Evolutionary conservation across 2,113 vertebrate genomes (phyloP).

Genomic region (Gopherus flavomarginatus): DNA sequence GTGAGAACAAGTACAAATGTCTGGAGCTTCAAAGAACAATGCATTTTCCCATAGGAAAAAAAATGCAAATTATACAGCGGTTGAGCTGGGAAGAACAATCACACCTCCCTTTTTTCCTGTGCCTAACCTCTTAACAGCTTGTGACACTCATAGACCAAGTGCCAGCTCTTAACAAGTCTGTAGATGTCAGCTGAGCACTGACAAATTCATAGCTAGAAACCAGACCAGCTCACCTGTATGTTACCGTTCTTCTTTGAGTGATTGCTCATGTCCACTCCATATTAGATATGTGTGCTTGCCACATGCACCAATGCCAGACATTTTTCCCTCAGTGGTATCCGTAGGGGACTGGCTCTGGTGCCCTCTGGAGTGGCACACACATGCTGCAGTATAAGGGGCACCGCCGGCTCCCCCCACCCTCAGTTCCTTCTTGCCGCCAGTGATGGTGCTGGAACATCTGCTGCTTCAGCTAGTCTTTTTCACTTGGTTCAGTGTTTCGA

Average conservation of each 20-base stretch:
- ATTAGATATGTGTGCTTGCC: too few species aligned
- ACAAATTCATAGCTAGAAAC: neutral
- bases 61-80: neutral
- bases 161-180: neutral
- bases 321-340: too few species aligned
- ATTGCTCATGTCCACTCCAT: too few species aligned
- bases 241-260: neutral
- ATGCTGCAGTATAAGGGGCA: too few species aligned
- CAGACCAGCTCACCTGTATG: neutral
- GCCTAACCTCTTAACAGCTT: neutral
- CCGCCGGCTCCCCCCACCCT: too few species aligned
- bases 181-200: neutral
- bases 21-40: neutral
- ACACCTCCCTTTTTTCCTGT: neutral
- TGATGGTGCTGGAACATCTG: too few species aligned
- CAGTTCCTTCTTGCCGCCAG: too few species aligned
- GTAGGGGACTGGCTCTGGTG: too few species aligned
- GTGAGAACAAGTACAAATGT: neutral
- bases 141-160: neutral
- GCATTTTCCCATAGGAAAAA: neutral
- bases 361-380: too few species aligned
- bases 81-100: neutral
- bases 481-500: too few species aligned
- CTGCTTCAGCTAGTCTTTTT: too few species aligned
- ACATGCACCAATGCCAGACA: too few species aligned